Evolutionary conservation across 2,888 invertebrate species (phyloP).

Genomic region (Dicranocentrus wangi): DNA sequence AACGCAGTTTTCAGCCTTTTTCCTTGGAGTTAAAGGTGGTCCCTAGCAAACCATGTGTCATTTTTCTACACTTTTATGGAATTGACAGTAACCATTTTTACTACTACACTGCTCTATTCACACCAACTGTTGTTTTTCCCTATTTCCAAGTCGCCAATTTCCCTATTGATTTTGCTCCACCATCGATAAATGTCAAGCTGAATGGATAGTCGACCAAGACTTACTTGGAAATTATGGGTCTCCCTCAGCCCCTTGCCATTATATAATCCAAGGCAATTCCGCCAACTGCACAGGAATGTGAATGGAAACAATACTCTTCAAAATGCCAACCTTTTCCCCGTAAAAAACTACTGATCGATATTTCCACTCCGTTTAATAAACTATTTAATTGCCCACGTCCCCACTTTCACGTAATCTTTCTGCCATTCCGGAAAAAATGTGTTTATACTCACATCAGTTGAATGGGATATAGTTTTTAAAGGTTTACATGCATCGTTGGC

Average conservation of each 20-base stretch:
- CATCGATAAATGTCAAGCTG: conserved; percentile 43
- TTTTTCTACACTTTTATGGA: too few relatives aligned
- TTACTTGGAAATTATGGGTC: conserved; percentile 32
- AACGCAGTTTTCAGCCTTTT: too few relatives aligned
- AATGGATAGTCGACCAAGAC: conserved; percentile 4
- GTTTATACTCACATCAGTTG: too few relatives aligned
- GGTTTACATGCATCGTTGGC: too few relatives aligned
- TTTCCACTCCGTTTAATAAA: conserved; percentile 57
- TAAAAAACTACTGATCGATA: conserved; percentile 34
- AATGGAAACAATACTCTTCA: background rate
- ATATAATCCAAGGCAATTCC: background rate
- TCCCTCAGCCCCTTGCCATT: background rate
- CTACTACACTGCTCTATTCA: background rate
- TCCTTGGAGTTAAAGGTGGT: too few relatives aligned
- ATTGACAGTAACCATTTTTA: background rate
- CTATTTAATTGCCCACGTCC: conserved; percentile 50
- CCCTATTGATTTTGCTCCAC: conserved; percentile 23
- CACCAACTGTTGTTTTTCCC: conserved; percentile 1
- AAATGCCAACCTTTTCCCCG: background rate
- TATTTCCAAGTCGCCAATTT: background rate
- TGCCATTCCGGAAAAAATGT: background rate
- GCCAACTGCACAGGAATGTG: background rate
- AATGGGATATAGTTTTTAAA: too few relatives aligned
- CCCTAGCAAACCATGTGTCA: too few relatives aligned
- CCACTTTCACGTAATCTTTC: conserved; percentile 35